Conservation (phyloP, 2,797 vertebrate genomes). For the Lemur catta region DNA sequence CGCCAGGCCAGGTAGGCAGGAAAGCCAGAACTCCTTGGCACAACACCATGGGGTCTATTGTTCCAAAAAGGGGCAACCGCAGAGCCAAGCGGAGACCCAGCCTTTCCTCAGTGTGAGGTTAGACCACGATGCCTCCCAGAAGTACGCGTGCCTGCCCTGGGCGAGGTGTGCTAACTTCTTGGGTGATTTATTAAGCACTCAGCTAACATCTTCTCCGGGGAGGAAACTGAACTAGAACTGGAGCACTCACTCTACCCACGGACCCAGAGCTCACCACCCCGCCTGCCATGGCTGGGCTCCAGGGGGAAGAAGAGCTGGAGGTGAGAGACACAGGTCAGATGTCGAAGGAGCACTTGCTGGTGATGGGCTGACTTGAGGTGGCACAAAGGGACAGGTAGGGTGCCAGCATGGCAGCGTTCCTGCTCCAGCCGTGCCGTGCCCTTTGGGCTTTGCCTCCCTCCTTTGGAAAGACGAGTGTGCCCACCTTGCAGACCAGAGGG, state of each 20-base stretch:
- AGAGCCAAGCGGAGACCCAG: background rate
- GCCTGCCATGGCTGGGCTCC: background rate
- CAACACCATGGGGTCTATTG: accelerated
- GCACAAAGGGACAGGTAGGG: background rate
- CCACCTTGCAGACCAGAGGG: background rate
- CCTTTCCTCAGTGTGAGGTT: background rate
- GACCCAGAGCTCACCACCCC: too few relatives aligned
- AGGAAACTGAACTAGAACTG: background rate
- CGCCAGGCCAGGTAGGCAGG: background rate
- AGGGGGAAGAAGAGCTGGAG: background rate
- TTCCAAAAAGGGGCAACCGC: background rate
- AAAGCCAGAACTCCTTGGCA: background rate
- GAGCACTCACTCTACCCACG: background rate
- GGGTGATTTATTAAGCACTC: background rate
- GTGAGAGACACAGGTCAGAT: background rate
- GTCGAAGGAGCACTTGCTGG: too few relatives aligned
- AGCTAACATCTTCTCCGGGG: background rate
- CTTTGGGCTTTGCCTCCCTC: background rate
- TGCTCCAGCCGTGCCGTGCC: background rate
- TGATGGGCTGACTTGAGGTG: background rate
- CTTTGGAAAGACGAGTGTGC: background rate
- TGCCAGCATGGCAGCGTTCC: background rate
- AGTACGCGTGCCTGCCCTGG: background rate
- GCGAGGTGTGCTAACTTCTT: background rate
- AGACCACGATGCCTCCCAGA: background rate